A percentile compares a stretch with the other conserved stretches of the same genome.
phyloP scores from a whole-genome alignment of 1,140 invertebrate genomes.

The Brachionus rubens region DNA sequence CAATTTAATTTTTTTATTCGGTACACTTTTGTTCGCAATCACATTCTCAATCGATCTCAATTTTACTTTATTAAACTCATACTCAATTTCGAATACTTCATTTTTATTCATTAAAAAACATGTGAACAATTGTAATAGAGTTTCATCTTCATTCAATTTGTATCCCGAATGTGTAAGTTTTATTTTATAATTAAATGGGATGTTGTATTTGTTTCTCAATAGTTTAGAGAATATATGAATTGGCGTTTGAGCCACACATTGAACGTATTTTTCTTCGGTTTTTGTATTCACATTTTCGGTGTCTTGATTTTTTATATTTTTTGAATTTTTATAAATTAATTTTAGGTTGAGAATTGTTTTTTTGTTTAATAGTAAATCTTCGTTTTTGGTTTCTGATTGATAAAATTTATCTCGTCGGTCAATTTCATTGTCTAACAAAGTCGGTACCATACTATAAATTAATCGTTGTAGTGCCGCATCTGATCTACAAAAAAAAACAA shows the following conservation, averaged over 20 bases:
- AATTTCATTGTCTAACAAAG: conserved; percentile 11
- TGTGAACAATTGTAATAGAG: conserved; percentile 18
- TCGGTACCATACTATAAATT: conserved; percentile 21
- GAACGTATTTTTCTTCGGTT: not conserved
- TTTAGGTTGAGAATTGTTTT: conserved; percentile 1
- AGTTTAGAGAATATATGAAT: not conserved
- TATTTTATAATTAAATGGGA: conserved; percentile 30
- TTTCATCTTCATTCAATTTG: not conserved
- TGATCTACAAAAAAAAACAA: not conserved
- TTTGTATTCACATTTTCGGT: conserved; percentile 3
- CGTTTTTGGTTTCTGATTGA: not conserved
- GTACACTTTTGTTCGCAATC: not conserved
- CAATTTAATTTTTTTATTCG: not conserved
- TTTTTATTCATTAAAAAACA: conserved; percentile 20
- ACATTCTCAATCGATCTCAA: not conserved
- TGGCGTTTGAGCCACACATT: conserved; percentile 31
- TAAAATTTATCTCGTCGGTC: conserved; percentile 28
- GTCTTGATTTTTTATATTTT: not conserved
- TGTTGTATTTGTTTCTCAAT: conserved; percentile 22
- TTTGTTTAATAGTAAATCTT: not conserved
- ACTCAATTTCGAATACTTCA: conserved; percentile 21
- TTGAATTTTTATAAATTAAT: not conserved
- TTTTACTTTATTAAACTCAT: conserved; percentile 21
- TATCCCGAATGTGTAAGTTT: not conserved
- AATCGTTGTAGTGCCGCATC: conserved; percentile 25